Evolutionary conservation across 2,888 invertebrate genomes (phyloP).

Genomic region (Hypolimnas misippus): DNA sequence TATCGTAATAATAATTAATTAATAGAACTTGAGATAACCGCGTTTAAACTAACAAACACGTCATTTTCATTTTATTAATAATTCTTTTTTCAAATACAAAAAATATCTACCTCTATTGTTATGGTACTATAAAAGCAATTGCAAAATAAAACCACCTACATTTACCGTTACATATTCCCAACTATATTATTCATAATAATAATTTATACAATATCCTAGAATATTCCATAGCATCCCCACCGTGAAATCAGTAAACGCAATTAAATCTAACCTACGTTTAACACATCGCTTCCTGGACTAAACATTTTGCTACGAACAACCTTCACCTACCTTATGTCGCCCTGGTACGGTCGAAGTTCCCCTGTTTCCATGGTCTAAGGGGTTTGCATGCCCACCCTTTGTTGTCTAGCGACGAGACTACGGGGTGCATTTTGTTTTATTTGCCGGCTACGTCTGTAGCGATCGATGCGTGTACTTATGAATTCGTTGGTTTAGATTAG

Average conservation of each 20-base stretch:
- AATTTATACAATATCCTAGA: conserved; percentile 9
- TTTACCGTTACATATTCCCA: too few species aligned
- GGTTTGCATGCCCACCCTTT: conserved; percentile 68
- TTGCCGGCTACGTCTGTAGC: conserved; percentile 51
- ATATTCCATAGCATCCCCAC: conserved; percentile 49
- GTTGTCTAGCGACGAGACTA: conserved; percentile 79
- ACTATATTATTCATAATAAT: neutral
- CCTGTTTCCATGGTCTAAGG: conserved; percentile 41
- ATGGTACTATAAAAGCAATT: neutral
- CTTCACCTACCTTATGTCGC: conserved; percentile 36
- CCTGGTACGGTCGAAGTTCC: conserved; percentile 48
- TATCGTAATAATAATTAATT: too few species aligned
- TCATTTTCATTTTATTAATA: too few species aligned
- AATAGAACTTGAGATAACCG: too few species aligned
- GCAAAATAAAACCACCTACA: too few species aligned
- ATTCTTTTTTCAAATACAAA: too few species aligned
- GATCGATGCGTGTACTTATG: conserved; percentile 57
- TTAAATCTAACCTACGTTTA: conserved; percentile 75
- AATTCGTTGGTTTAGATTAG: conserved; percentile 39
- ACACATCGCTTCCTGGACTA: conserved; percentile 70
- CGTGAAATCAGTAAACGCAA: conserved; percentile 77
- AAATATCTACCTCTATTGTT: too few species aligned
- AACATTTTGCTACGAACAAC: conserved; percentile 34
- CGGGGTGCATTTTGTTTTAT: conserved; percentile 77
- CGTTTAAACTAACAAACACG: too few species aligned